Conservation (phyloP, 2,888 invertebrate species). For the Luperina nickerlii region DNA sequence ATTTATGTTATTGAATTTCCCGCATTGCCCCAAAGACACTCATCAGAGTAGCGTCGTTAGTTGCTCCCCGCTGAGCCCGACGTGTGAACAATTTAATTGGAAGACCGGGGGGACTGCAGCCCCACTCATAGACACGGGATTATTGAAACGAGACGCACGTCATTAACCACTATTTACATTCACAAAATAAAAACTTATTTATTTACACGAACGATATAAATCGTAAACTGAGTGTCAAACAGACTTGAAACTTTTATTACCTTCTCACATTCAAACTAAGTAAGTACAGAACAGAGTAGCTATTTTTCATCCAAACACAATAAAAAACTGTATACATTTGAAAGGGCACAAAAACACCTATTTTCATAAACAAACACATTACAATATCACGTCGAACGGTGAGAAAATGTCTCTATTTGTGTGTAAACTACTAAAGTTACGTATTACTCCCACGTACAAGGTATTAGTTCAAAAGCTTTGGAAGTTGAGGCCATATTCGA, state of each 20-base stretch:
- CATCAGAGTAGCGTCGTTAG: conserved; percentile 67
- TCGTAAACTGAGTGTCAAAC: conserved; percentile 64
- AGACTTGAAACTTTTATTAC: conserved; percentile 65
- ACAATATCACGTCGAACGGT: conserved; percentile 80
- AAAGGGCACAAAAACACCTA: conserved; percentile 73
- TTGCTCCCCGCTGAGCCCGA: conserved; percentile 82
- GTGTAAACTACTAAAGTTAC: conserved; percentile 76
- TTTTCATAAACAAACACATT: conserved; percentile 78
- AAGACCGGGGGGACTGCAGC: conserved; percentile 74
- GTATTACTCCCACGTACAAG: conserved; percentile 78
- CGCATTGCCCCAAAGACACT: conserved; percentile 71
- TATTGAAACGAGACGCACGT: conserved; percentile 70
- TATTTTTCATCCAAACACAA: conserved; percentile 71
- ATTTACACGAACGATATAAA: conserved; percentile 59
- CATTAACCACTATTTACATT: conserved; percentile 64
- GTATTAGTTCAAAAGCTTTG: conserved; percentile 60
- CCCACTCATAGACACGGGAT: conserved; percentile 76
- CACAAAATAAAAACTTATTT: conserved; percentile 58
- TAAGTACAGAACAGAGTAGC: conserved; percentile 50
- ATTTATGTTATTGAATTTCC: conserved; percentile 73
- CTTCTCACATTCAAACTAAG: conserved; percentile 36
- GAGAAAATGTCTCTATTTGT: conserved; percentile 84
- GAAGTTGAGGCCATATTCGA: conserved; percentile 66
- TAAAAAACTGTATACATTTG: conserved; percentile 68
- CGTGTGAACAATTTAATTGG: conserved; percentile 90